Percentiles rank a stretch among this genome's conserved stretches.
Evolutionary conservation across 1,140 invertebrate genomes (phyloP).

Genomic region (Yoshiicerus persimilis): DNA sequence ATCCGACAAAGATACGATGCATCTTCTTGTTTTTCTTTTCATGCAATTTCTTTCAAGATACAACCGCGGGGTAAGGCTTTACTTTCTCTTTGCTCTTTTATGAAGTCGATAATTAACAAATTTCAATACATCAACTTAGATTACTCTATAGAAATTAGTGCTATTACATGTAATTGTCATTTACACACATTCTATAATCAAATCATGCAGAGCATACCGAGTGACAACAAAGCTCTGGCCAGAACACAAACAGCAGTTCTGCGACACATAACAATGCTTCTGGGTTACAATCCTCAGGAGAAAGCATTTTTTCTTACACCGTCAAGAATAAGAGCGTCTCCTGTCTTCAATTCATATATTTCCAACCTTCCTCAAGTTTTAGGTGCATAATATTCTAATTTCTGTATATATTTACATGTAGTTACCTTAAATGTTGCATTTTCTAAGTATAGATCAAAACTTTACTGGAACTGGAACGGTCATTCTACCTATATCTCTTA

Average conservation of each 20-base stretch:
- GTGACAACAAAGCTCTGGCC: conserved; percentile 75
- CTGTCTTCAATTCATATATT: conserved; percentile 94
- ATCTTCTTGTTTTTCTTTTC: conserved; percentile 89
- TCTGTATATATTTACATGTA: neutral
- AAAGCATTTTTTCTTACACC: conserved; percentile 88
- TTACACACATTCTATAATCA: neutral
- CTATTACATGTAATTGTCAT: neutral
- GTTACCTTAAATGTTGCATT: neutral
- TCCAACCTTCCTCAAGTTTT: conserved; percentile 88
- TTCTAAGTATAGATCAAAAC: conserved; percentile 72
- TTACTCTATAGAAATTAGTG: too few relatives aligned
- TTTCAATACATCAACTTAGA: neutral
- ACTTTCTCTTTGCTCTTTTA: conserved; percentile 7
- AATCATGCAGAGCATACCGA: conserved; percentile 69
- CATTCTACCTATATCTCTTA: conserved; percentile 79
- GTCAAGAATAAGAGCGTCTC: conserved; percentile 77
- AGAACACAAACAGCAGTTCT: conserved; percentile 85
- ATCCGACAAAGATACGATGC: conserved; percentile 91
- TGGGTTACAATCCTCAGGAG: conserved; percentile 91
- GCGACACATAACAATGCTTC: conserved; percentile 85
- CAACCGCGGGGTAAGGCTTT: conserved; percentile 65
- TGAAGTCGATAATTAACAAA: too few relatives aligned
- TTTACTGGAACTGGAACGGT: conserved; percentile 78
- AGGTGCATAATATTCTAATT: neutral
- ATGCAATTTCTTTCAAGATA: conserved; percentile 89